phyloP scores from a whole-genome alignment of 2,888 invertebrate species.

The Drosophila algonquin region DNA sequence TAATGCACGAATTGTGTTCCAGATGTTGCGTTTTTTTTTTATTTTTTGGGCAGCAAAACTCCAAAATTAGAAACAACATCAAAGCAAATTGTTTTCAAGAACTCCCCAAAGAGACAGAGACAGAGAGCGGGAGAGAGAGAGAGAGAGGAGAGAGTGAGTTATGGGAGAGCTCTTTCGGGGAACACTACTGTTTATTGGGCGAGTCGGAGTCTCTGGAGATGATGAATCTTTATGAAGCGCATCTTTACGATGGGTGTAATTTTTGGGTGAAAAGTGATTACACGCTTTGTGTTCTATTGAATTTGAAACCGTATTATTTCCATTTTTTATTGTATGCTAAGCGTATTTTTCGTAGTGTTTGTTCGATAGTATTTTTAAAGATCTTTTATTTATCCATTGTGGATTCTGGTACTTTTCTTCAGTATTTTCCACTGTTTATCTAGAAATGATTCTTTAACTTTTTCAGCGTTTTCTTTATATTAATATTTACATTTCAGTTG shows the following conservation, averaged over 20 bases:
- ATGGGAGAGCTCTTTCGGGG: slow-evolving; percentile 1
- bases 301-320: not conserved
- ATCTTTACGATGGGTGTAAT: not conserved
- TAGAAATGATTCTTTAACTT: not conserved
- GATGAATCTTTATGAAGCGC: not conserved
- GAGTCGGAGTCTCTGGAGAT: not conserved
- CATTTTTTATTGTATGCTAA: not conserved
- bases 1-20: slow-evolving; percentile 45
- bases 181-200: not conserved
- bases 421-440: not conserved
- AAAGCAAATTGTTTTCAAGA: slow-evolving; percentile 30
- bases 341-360: too few relatives aligned
- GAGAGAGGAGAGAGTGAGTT: not conserved
- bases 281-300: not conserved
- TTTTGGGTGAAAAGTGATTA: not conserved
- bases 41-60: not conserved
- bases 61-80: slow-evolving; percentile 38
- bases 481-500: too few relatives aligned
- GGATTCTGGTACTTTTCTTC: too few relatives aligned
- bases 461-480: too few relatives aligned
- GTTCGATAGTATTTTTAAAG: not conserved
- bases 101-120: slow-evolving; percentile 13
- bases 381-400: too few relatives aligned
- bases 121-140: not conserved
- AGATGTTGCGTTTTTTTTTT: slow-evolving; percentile 7